These are phyloP conservation scores for Panthera tigris DNA, from an alignment of 2,113 vertebrate species.

Conservation along the genomic window DNA sequence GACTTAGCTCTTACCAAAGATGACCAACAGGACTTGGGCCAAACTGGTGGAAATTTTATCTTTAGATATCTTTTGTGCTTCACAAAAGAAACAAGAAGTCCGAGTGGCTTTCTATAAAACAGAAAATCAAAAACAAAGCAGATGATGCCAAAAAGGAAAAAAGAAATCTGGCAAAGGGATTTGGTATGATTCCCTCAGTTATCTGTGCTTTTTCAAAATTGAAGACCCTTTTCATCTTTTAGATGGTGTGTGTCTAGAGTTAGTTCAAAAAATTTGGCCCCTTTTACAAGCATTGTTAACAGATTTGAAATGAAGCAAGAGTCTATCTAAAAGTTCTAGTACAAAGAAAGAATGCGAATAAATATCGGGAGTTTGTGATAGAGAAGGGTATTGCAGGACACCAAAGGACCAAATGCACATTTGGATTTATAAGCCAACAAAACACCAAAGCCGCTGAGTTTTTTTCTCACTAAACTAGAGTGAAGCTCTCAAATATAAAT, in stretches of 20 bases:
- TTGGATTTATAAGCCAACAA: background rate
- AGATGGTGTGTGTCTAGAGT: background rate
- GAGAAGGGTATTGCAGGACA: background rate
- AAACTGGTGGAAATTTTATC: background rate
- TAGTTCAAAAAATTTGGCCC: background rate
- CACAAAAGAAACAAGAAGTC: background rate
- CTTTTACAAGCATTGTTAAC: constrained; percentile 24
- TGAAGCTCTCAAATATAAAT: background rate
- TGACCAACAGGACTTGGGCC: background rate
- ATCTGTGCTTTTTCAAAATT: background rate
- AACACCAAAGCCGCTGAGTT: background rate
- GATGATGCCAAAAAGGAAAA: background rate
- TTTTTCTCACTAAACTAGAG: background rate
- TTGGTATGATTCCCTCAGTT: background rate
- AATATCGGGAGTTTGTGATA: background rate
- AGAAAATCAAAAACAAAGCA: background rate
- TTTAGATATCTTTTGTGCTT: background rate
- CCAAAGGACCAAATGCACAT: background rate
- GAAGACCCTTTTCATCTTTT: background rate
- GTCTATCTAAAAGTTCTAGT: background rate
- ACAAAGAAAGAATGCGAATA: background rate
- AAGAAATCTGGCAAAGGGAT: background rate
- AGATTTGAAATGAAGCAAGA: constrained; percentile 37
- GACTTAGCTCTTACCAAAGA: background rate
- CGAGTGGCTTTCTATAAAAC: background rate